Base-by-base conservation (phyloP, 2,888 invertebrate genomes). In the Mimas tiliae region DNA sequence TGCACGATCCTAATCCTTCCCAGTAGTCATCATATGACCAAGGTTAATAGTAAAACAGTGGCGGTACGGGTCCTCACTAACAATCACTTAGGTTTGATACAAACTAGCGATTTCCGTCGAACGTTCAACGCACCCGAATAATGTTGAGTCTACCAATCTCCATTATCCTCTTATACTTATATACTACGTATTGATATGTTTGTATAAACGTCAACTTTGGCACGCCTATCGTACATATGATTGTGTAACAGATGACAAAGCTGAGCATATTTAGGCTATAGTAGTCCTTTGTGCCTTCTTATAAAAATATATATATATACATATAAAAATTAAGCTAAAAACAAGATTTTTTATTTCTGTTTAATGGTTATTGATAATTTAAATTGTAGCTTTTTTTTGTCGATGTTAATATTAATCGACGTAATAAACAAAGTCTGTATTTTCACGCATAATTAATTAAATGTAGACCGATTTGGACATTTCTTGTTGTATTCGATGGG, bases 41-140 rank as follows among this genome's bases (percentile, higher is more conserved):
- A 64, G 50, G 51, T 64, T 64, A 51, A 51, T 51, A 38, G 63
- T 38, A 21, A 51, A 38, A 50, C 51, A 14, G 21, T 51, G 16
- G 63, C 38, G 12, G 63, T 27, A 4, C 4, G 27, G 27, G 27
- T 62, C 27, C 47, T 51, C 34, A 38, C 38, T 50, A 51, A 50
- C 63, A 42, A 63, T 27, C 27, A 21, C 16, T 64, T 21, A 62
- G 16, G 38, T 62, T 16, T 45, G 34, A 38, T 45, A 38, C 51
- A 27, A 51, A 64, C 34, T 34, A 27, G 14, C 51, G 11, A 38
- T 51, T 64, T 64, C 63, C 63, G 63, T 38, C 38, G 19, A 38
- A 19, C 63, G 63, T 51, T 64, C 63, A 64, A 51, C 51, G 48
- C 63, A 64, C 48, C 58, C 58, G 38, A 12, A 12, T 1, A 42